Evolutionary conservation across 1,140 invertebrate species (phyloP), one percentile per base, ranked within the genome.

Genomic region (Charaxes varanes): DNA sequence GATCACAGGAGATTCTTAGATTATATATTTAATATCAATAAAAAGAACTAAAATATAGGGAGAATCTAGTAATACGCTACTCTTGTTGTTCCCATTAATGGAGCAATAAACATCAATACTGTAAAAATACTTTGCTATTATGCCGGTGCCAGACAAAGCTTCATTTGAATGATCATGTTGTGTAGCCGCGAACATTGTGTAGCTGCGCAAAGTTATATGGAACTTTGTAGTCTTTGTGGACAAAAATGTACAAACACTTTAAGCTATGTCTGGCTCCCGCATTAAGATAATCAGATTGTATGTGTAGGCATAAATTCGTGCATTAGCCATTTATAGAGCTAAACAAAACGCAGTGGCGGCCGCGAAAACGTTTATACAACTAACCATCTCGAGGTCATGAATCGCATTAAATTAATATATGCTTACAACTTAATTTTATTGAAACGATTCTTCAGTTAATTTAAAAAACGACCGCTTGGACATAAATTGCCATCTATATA

Each of bases 301-400:
- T 23, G n/a, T 7, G 21, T 23, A 6, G 21, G 61, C 46, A 48
- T 35, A 42, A 6, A 26, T 36, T 18, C 32, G 31, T 52, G 54
- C 59, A 59, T 54, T 55, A 43, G 45, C 41, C 35, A 54, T 40
- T 38, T 51, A 46, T 41, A 47, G 41, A 53, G 44, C 54, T 61
- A 48, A 46, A 46, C 36, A 46, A 66, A 66, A 56, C 62, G 60
- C 69, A 69, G 59, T 49, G 38, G 30, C 58, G 71, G 30, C 68
- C 66, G 60, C 72, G 71, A 66, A 61, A 56, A 53, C 65, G 53
- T 66, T 69, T 70, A 62, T 61, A 62, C 57, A 58, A 55, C 53
- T 59, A 57, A 6, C 10, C 3, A 61, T 57, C 41, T 59, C 53
- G 62, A 70, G 66, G 69, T 62, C 60, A 36, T 59, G 57, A 40